These are phyloP conservation scores for Triplophysa rosa DNA, from an alignment of 2,113 vertebrate genomes.

Conservation along the genomic window DNA sequence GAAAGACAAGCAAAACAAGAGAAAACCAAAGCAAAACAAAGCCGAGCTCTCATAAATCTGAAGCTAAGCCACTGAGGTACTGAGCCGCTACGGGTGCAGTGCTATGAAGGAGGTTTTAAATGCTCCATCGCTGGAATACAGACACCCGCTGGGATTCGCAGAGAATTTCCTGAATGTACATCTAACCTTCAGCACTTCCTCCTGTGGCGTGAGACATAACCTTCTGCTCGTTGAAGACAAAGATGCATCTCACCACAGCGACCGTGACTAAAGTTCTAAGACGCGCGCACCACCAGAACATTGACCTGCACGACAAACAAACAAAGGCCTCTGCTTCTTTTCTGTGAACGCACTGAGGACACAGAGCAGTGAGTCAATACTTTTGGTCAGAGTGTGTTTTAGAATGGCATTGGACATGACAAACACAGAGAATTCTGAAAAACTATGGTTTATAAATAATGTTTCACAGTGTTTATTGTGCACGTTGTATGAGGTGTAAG, in stretches of 20 bases:
- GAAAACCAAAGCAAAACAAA: conserved; percentile 62
- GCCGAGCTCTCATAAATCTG: conserved; percentile 64
- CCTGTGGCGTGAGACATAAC: conserved; percentile 40
- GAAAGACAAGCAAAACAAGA: conserved; percentile 66
- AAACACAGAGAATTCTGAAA: not conserved
- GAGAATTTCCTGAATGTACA: conserved; percentile 69
- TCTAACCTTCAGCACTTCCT: conserved; percentile 67
- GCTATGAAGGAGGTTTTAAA: conserved; percentile 61
- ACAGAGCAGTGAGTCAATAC: not conserved
- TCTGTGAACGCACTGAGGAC: not conserved
- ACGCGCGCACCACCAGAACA: not conserved
- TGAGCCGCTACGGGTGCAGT: conserved; percentile 46
- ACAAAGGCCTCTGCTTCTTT: not conserved
- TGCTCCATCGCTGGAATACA: conserved; percentile 53
- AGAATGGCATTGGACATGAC: not conserved
- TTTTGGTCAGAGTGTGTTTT: not conserved
- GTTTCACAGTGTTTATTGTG: not conserved
- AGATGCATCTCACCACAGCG: not conserved
- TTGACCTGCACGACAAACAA: conserved; percentile 23
- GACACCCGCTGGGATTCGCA: conserved; percentile 57
- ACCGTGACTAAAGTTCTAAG: conserved; percentile 4
- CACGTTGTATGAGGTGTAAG: not conserved
- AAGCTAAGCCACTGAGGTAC: conserved; percentile 48
- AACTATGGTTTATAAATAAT: not conserved
- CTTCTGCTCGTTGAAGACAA: conserved; percentile 41